Conservation (phyloP, 2,113 vertebrate species). For the Pelodiscus sinensis region DNA sequence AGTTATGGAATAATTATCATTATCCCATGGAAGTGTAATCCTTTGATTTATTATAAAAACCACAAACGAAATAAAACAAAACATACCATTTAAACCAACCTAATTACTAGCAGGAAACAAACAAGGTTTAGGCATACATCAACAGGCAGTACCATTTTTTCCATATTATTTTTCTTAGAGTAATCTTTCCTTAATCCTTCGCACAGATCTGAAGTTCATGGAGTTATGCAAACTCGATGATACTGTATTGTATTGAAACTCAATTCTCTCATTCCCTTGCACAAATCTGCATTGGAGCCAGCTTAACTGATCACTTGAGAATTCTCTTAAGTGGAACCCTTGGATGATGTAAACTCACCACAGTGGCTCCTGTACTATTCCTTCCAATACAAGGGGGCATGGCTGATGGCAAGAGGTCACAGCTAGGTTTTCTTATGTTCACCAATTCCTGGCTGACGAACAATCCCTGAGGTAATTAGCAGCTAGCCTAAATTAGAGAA, state of each 20-base stretch:
- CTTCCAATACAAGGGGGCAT: background rate
- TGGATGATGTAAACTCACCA: rapidly evolving
- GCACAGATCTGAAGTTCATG: background rate
- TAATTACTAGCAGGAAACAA: background rate
- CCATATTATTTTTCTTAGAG: background rate
- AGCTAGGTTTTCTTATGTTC: background rate
- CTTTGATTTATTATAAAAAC: background rate
- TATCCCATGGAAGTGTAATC: background rate
- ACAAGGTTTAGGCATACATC: background rate
- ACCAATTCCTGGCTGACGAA: background rate
- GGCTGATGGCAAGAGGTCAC: background rate
- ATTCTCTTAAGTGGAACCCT: background rate
- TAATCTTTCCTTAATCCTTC: background rate
- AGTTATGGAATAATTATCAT: background rate
- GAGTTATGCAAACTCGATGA: background rate
- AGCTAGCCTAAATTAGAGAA: background rate
- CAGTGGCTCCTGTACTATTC: background rate
- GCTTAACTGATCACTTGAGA: background rate
- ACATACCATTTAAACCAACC: background rate
- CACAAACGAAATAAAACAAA: background rate
- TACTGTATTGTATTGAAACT: no score
- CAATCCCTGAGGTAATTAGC: background rate
- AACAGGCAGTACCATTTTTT: background rate
- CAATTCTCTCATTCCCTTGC: background rate
- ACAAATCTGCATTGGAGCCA: background rate